Base-by-base conservation (phyloP, 2,888 invertebrate species). In the Eucriotettix oculatus region DNA sequence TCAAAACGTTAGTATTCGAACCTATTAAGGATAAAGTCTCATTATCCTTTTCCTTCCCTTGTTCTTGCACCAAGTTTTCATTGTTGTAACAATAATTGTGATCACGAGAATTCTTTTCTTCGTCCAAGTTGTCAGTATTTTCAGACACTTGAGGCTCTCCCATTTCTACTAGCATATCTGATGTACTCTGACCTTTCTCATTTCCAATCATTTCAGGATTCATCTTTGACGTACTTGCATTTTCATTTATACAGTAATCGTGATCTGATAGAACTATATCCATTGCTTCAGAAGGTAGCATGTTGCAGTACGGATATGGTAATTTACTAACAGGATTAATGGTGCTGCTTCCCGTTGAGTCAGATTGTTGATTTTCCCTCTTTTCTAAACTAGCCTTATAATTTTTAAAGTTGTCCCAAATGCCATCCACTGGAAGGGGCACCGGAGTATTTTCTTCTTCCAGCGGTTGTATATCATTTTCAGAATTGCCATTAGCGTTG, bases 371-470 rank as follows among this genome's bases (percentile, higher is more conserved):
- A 44, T 58, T 52, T 57, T 72, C 73, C 61, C 71, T 74, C 68
- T 81, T 83, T 66, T 81, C 84, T 62, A 83, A 79, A 68, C 81
- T 84, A 44, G 85, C 85, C 69, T 85, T 84, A 69, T 86, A 86
- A 60, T 82, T 83, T 68, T 86, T 83, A 67, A 86, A 86, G 69
- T 86, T 85, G 69, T 86, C 85, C 86, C 86, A 87, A 68, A 86
- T 85, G 57, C 84, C 84, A 67, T 85, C 79, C 68, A 85, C 79
- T 7, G 29, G 29, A 65, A 83, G 77, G 63, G 80, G 78, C 14
- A 79, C 79, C n/a, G 81, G 77, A 64, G 81, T 78, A 52, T 73
- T 52, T 16, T 42, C 52, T 58, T 65, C 67, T 58, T 65, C 67
- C 58, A 64, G 64, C 1, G 64, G 60, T 64, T 69, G 69, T 52